These are phyloP conservation scores for Polydesmus complanatus DNA, from an alignment of 2,888 invertebrate genomes.

Conservation along the genomic window DNA sequence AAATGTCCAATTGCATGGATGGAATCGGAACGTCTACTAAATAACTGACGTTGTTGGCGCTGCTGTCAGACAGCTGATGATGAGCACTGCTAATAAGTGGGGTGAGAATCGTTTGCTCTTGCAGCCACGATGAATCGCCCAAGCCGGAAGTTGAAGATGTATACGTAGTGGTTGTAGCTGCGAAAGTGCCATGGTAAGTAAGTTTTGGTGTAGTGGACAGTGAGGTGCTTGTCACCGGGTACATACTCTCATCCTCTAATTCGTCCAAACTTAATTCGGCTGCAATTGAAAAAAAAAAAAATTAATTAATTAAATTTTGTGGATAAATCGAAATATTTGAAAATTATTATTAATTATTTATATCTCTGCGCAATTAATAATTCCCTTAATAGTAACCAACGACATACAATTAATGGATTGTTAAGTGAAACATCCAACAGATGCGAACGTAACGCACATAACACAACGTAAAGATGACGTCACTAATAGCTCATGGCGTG, in stretches of 20 bases:
- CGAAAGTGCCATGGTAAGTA: constrained; percentile 54
- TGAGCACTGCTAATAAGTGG: constrained; percentile 15
- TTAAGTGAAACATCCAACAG: too few species aligned
- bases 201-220: constrained; percentile 30
- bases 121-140: constrained; percentile 12
- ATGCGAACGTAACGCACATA: too few species aligned
- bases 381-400: too few species aligned
- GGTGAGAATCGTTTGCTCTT: constrained; percentile 13
- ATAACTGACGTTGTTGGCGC: constrained; percentile 40
- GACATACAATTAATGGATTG: too few species aligned
- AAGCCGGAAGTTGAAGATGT: neutral
- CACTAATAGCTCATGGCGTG: too few species aligned
- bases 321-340: too few species aligned
- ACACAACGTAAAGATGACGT: too few species aligned
- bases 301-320: too few species aligned
- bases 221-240: constrained; percentile 19
- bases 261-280: constrained; percentile 19
- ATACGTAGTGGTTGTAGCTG: constrained; percentile 40
- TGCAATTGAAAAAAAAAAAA: too few species aligned
- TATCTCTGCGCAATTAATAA: too few species aligned
- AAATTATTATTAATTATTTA: too few species aligned
- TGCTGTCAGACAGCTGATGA: constrained; percentile 8
- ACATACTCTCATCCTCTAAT: constrained; percentile 17
- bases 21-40: constrained; percentile 30
- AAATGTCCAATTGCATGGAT: constrained; percentile 36